Base-by-base conservation (phyloP, 2,113 vertebrate genomes). In the Thamnophis sirtalis region DNA sequence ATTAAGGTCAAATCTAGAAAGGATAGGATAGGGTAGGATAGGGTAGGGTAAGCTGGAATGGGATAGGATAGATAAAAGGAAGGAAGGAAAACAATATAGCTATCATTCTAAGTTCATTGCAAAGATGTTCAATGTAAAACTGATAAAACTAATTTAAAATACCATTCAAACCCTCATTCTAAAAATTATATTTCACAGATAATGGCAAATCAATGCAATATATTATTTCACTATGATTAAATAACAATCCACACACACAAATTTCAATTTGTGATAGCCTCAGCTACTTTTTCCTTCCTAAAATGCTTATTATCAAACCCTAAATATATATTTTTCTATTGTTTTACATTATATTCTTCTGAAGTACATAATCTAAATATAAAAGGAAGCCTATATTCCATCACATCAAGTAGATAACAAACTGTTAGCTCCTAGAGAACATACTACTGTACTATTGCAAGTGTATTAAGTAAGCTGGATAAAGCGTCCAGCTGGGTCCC, bases 91-190 rank as follows among this genome's bases (percentile, higher is more conserved):
- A 80, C 87, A 93, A 89, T 28, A 87, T 84, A 89, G 33, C 11
- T 60, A 90, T 73, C 92, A 91, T 94, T 91, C 88, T 95, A 63
- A 94, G 91, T 94, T 94, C 92, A 91, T 11, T 87, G 87, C 93
- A 94, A 95, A 90, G 91, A 94, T 33, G 91, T 95, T 91, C 80
- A 86, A 88, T 94, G 94, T 88, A 95, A 94, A 94, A 88, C 53
- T 56, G 87, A 89, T 13, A 89, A 38, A 95, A 43, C 95, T 93
- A 84, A 73, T 60, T 87, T 85, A 86, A 92, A 93, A 48, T n/a
- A 87, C 87, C 56, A 84, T 94, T 60, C 50, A 95, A 89, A 92
- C 1, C 92, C 0, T 1, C 92, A 95, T 95, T 96, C 95, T 95
- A 90, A 89, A 93, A 93, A 92, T 85, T 50, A 8, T 28, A 87